phyloP scores from a whole-genome alignment of 2,113 vertebrate genomes.

The Peucedramus taeniatus region DNA sequence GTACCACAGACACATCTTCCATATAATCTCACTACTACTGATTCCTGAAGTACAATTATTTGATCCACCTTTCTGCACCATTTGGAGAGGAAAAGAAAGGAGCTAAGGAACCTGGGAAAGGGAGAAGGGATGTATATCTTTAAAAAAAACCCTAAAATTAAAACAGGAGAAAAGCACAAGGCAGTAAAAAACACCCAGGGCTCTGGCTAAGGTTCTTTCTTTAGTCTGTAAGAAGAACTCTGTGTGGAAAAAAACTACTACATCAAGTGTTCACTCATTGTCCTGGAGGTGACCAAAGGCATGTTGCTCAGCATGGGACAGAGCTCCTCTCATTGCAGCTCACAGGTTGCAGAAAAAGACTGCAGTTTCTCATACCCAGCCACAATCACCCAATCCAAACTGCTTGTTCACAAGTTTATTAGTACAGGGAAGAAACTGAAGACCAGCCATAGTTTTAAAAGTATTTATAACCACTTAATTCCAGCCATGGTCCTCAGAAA shows the following conservation, averaged over 20 bases:
- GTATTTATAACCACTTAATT: not conserved
- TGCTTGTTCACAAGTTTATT: not conserved
- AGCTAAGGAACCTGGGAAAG: not conserved
- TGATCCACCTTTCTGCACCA: not conserved
- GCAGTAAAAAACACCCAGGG: not conserved
- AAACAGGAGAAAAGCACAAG: not conserved
- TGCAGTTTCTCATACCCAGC: not conserved
- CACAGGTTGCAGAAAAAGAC: not conserved
- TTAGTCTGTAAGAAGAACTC: not conserved
- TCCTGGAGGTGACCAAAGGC: not conserved
- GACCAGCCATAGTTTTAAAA: not conserved
- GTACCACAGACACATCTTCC: not conserved
- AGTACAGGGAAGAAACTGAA: not conserved
- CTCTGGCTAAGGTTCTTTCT: not conserved
- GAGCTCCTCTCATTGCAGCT: not conserved
- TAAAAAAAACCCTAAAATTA: not conserved
- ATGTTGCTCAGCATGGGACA: not conserved
- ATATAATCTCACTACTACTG: not conserved
- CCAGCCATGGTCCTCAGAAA: not conserved
- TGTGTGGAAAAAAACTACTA: not conserved
- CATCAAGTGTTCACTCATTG: fast-evolving
- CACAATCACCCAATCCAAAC: not conserved
- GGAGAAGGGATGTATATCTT: not conserved
- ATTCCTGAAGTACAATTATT: not conserved
- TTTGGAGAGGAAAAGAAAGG: not conserved